Conservation (phyloP, 92 coral and sea anemone species). For the Palythoa heliodiscus region DNA sequence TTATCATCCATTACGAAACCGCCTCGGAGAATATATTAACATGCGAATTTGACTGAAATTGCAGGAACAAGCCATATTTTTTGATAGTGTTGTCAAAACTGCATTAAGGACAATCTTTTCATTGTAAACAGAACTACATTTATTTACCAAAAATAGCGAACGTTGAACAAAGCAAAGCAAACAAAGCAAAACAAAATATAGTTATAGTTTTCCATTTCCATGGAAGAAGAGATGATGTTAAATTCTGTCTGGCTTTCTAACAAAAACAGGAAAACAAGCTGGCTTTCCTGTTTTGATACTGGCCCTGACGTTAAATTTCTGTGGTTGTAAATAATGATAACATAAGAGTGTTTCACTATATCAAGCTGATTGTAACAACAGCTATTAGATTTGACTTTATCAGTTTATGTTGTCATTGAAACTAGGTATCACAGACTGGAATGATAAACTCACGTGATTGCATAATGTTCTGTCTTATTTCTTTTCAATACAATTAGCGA, state of each 20-base stretch:
- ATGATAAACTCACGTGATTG: neutral
- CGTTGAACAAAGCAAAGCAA: no score
- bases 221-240: neutral
- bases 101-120: no score
- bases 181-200: neutral
- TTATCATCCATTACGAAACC: no score
- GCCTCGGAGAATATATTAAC: no score
- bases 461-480: no score
- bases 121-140: neutral
- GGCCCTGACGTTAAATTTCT: neutral
- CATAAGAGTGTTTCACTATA: neutral
- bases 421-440: neutral
- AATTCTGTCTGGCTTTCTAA: neutral
- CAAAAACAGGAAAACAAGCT: slow-evolving; percentile 7
- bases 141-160: neutral
- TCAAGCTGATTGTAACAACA: neutral
- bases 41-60: no score
- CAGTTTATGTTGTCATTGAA: neutral
- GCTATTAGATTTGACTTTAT: neutral
- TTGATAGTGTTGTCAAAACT: no score
- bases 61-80: no score
- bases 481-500: no score
- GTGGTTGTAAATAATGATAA: neutral
- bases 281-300: slow-evolving; percentile 5
- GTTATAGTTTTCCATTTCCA: neutral